phyloP scores from a whole-genome alignment of 2,797 vertebrate species.

The Synaphobranchus kaupii region DNA sequence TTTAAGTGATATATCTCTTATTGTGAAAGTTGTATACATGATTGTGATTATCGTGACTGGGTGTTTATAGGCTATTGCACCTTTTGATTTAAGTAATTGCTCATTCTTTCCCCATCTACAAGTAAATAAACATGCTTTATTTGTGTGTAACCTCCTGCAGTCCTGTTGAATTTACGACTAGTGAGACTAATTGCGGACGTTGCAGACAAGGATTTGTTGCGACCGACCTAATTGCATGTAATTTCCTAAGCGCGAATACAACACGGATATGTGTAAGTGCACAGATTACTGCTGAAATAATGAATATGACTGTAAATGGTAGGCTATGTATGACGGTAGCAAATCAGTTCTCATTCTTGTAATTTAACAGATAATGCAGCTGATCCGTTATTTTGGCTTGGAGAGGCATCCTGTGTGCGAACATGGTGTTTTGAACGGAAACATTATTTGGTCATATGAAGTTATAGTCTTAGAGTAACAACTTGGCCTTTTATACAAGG shows the following conservation, averaged over 20 bases:
- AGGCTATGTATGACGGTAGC: not conserved
- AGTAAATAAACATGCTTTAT: too few species aligned
- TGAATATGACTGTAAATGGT: not conserved
- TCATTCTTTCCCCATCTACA: not conserved
- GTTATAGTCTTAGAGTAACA: not conserved
- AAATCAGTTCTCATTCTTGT: not conserved
- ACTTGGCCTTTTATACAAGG: not conserved
- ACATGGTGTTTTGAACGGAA: not conserved
- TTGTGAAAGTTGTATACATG: not conserved
- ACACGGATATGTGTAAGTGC: not conserved
- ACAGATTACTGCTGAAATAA: not conserved
- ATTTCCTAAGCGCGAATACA: not conserved
- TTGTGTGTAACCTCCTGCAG: not conserved
- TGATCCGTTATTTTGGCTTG: slow-evolving; percentile 11
- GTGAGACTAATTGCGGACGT: not conserved
- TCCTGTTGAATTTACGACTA: not conserved
- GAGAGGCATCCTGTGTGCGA: slow-evolving; percentile 12
- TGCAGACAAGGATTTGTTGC: not conserved
- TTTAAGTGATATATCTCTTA: not conserved
- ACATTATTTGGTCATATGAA: not conserved
- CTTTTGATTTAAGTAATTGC: not conserved
- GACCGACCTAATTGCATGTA: not conserved
- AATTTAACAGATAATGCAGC: not conserved
- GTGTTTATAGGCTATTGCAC: not conserved
- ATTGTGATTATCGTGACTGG: not conserved